These are phyloP conservation scores for Gnatocerus cornutus DNA, from an alignment of 2,888 invertebrate species.

Conservation along the genomic window DNA sequence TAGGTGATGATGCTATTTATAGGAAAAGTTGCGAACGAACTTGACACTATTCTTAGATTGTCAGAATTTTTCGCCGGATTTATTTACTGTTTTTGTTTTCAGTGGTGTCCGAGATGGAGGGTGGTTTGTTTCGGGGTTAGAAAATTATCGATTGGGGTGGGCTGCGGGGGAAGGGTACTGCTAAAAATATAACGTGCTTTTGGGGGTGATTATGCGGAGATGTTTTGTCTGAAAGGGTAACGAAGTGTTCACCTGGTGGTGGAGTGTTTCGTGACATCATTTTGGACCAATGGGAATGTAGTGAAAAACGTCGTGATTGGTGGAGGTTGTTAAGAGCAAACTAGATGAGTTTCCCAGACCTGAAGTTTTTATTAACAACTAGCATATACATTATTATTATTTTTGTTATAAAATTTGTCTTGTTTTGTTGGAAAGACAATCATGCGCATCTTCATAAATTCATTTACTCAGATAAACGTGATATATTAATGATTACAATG, in stretches of 20 bases:
- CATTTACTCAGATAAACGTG: constrained; percentile 54
- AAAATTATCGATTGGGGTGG: constrained; percentile 33
- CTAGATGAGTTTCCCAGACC: constrained; percentile 65
- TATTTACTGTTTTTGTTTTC: constrained; percentile 60
- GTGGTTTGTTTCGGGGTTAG: constrained; percentile 37
- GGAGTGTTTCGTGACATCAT: too few relatives aligned
- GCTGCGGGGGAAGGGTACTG: not conserved
- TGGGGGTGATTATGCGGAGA: not conserved
- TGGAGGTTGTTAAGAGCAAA: too few relatives aligned
- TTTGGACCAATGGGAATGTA: too few relatives aligned
- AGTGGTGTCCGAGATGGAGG: constrained; percentile 22
- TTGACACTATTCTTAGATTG: constrained; percentile 48
- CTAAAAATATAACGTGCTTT: not conserved
- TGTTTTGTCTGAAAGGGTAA: too few relatives aligned
- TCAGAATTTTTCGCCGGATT: constrained; percentile 18
- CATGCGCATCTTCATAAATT: constrained; percentile 51
- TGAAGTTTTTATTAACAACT: constrained; percentile 71
- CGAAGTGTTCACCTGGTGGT: too few relatives aligned
- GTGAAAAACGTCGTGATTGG: too few relatives aligned
- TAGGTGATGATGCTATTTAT: constrained; percentile 37
- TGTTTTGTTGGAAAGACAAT: constrained; percentile 57
- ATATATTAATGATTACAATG: constrained; percentile 57
- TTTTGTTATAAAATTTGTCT: constrained; percentile 66
- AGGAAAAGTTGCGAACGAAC: constrained; percentile 28
- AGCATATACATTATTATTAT: constrained; percentile 67